These are phyloP conservation scores for Rhizoglyphus robini DNA, from an alignment of 1,140 invertebrate genomes.

Conservation along the genomic window DNA sequence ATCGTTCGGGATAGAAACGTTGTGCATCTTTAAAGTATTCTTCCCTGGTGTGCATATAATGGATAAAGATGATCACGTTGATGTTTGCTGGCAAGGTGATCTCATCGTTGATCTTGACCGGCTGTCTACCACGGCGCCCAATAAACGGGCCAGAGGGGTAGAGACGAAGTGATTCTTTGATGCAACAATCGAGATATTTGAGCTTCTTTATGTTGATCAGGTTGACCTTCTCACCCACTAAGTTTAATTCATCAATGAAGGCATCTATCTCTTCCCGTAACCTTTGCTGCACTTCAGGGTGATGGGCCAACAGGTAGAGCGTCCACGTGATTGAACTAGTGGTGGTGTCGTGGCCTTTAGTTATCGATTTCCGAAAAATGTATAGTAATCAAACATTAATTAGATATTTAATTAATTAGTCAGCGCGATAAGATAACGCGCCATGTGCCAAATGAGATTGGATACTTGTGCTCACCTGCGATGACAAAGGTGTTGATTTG, in stretches of 20 bases:
- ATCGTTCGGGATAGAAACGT: slow-evolving; percentile 21
- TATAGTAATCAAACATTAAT: neutral
- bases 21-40: slow-evolving; percentile 18
- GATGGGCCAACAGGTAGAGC: slow-evolving; percentile 54
- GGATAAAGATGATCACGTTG: neutral
- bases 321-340: slow-evolving; percentile 42
- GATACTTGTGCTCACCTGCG: neutral
- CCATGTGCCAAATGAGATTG: neutral
- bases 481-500: slow-evolving; percentile 17
- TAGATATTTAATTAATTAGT: neutral
- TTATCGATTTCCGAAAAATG: neutral
- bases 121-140: neutral
- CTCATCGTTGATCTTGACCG: neutral
- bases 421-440: neutral
- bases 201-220: slow-evolving; percentile 43
- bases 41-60: neutral
- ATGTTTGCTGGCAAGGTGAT: slow-evolving; percentile 6
- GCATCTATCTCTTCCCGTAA: slow-evolving; percentile 64
- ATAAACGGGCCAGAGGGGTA: slow-evolving; percentile 25
- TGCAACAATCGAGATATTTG: slow-evolving; percentile 52
- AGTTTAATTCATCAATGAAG: slow-evolving; percentile 43
- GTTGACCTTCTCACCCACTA: slow-evolving; percentile 26
- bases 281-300: slow-evolving; percentile 61
- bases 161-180: slow-evolving; percentile 37
- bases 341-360: slow-evolving; percentile 42